phyloP scores from a whole-genome alignment of 2,797 vertebrate species.

The Nannoperca obscura region DNA sequence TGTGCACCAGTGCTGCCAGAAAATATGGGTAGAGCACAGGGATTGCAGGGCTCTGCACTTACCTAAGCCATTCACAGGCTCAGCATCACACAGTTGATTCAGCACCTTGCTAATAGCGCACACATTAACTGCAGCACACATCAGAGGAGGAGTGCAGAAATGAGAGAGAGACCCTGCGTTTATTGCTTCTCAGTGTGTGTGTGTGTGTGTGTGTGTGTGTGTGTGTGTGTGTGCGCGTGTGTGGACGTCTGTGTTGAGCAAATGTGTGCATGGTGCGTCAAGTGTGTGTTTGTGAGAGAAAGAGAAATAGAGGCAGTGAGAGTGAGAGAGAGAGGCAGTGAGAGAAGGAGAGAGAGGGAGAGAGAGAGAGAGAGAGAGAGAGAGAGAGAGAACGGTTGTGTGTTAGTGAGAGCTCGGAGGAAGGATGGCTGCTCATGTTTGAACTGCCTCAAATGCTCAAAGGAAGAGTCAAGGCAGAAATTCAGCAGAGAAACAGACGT shows the following conservation, averaged over 20 bases:
- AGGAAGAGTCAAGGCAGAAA: slow-evolving; percentile 65
- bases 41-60: slow-evolving; percentile 76
- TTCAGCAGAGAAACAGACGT: slow-evolving; percentile 59
- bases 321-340: slow-evolving; percentile 37
- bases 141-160: slow-evolving; percentile 72
- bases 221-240: slow-evolving; percentile 41
- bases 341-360: slow-evolving; percentile 47
- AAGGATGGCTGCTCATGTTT: slow-evolving; percentile 84
- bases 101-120: slow-evolving; percentile 79
- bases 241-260: slow-evolving; percentile 64
- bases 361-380: slow-evolving; percentile 27
- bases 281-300: slow-evolving; percentile 67
- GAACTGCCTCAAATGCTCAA: slow-evolving; percentile 79
- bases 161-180: slow-evolving; percentile 44
- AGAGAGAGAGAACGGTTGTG: slow-evolving; percentile 71
- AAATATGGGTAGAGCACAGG: slow-evolving; percentile 65
- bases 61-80: slow-evolving; percentile 72
- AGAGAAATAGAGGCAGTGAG: slow-evolving; percentile 56
- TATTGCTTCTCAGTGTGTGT: slow-evolving; percentile 26
- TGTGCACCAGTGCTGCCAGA: slow-evolving; percentile 56
- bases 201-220: slow-evolving; percentile 42
- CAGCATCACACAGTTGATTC: slow-evolving; percentile 80
- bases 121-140: slow-evolving; percentile 80
- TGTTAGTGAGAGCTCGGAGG: slow-evolving; percentile 79
- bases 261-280: slow-evolving; percentile 74